Base-by-base conservation (phyloP, 1,140 invertebrate genomes). In the Pygmarrhopalites habei region DNA sequence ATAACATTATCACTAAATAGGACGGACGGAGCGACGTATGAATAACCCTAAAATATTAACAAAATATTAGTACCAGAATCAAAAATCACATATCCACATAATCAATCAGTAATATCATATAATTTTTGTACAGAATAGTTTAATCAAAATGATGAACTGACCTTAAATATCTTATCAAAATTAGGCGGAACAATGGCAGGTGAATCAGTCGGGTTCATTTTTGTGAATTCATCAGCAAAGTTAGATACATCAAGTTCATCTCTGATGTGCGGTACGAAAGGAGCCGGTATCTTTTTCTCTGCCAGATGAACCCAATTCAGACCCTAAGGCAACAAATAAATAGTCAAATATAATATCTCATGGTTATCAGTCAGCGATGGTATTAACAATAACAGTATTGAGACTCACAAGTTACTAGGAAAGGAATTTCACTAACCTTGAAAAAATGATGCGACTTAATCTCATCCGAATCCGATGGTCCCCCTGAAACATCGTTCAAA, bases 161-260 rank as follows among this genome's bases (percentile, higher is more conserved):
- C 87, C 82, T 89, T 85, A 75, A 95, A 98, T 39, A 95, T 82
- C 74, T 89, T 90, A 68, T 92, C 88, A 68, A 85, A 86, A 74
- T 92, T 88, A 44, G 72, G 73, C 21, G 92, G 92, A 23, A 88
- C 83, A 46, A 90, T 83, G 2, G 88, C 90, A 0, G 92, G 92
- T n/a, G 90, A 93, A 75, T 96, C 92, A 1, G 88, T 84, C 2
- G 90, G 86, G 51, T 82, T 80, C 85, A 94, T 91, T 67, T 85
- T 84, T 0, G 94, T 98, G 74, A 98, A 98, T 79, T 98, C 94
- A 65, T 91, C 89, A 28, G 92, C 89, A 77, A 98, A 98, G 78
- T 97, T 96, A 72, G 90, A 92, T 3, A 92, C 90, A 78, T 98
- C 95, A 52, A 93, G 79, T 74, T 92, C 89, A 75, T 86, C 82